Evolutionary conservation across 2,888 invertebrate genomes (phyloP), one percentile per base, ranked within the genome.

Genomic region (Machimus rusticus): DNA sequence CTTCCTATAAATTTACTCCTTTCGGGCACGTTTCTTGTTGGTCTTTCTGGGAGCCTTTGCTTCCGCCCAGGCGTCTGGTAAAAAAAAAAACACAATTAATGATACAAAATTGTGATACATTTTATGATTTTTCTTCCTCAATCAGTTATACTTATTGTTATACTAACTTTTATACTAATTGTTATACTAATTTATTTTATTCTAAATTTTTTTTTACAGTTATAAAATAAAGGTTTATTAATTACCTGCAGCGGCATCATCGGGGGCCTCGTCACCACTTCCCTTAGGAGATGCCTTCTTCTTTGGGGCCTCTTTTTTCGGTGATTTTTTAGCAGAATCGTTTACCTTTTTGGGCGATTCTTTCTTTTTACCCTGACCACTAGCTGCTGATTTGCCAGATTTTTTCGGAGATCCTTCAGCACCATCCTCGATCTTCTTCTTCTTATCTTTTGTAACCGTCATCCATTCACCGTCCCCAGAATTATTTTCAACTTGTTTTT

Each of bases 361-460:
- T 4, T 82, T 66, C 31, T 82, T 82, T 16, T 37, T 66, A 37
- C 19, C 51, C 31, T 55, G 34, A 5, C 14, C 14, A 46, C 0
- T 46, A n/a, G 39, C 5, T 6, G 23, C 19, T 14, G 2, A 39
- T 31, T 85, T 84, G 19, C 28, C 37, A n/a, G 74, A 74, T 85
- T 43, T 74, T 12, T 28, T 46, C 28, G 19, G 43, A 6, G 23
- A 14, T 8, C 8, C 37, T 16, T 74, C 37, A n/a, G 8, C 8
- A 16, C 5, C n/a, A 8, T 77, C 76, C 19, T 86, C 86, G 12
- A 23, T 6, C 23, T 86, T 86, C 19, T 86, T 86, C 39, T 77
- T 86, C 34, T 74, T 76, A 77, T 86, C 86, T 55, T 76, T 86
- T 37, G 76, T 86, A n/a, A 86, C 86, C 19, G 77, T 86, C 77